Evolutionary conservation across 2,888 invertebrate species (phyloP).

Genomic region (Helicoverpa assulta): DNA sequence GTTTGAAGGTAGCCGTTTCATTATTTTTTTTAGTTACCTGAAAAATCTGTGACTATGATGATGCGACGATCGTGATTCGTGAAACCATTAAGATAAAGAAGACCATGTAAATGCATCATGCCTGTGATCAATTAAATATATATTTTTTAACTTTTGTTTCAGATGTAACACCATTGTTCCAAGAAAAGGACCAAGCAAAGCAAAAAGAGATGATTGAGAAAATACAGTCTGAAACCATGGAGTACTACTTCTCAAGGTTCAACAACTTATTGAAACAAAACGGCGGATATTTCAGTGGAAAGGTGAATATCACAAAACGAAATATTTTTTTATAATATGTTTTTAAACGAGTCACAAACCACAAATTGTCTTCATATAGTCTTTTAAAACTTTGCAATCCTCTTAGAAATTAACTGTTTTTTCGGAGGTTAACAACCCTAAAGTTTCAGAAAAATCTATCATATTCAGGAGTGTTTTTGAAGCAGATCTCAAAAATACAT

Average conservation of each 20-base stretch:
- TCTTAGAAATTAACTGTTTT: not conserved
- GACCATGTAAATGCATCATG: too few species aligned
- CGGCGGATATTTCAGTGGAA: conserved; percentile 78
- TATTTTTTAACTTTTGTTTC: not conserved
- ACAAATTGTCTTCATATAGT: too few species aligned
- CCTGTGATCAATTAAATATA: too few species aligned
- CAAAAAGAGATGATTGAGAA: conserved; percentile 14
- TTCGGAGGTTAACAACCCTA: too few species aligned
- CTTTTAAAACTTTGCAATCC: too few species aligned
- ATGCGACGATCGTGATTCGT: too few species aligned
- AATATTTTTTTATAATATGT: not conserved
- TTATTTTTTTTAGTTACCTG: too few species aligned
- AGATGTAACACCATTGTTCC: conserved; percentile 20
- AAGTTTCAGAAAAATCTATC: not conserved
- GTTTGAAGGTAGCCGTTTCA: too few species aligned
- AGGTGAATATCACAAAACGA: conserved; percentile 66
- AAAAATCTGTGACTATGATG: too few species aligned
- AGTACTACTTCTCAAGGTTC: conserved; percentile 79
- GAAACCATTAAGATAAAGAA: too few species aligned
- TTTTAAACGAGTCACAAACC: not conserved
- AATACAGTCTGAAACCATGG: conserved; percentile 70
- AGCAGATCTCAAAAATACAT: too few species aligned
- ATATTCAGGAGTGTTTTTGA: too few species aligned
- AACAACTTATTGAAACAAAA: conserved; percentile 77
- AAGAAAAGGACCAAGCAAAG: conserved; percentile 30